Conservation (phyloP, 2,797 vertebrate species). For the Bryconaethiops microstoma region DNA sequence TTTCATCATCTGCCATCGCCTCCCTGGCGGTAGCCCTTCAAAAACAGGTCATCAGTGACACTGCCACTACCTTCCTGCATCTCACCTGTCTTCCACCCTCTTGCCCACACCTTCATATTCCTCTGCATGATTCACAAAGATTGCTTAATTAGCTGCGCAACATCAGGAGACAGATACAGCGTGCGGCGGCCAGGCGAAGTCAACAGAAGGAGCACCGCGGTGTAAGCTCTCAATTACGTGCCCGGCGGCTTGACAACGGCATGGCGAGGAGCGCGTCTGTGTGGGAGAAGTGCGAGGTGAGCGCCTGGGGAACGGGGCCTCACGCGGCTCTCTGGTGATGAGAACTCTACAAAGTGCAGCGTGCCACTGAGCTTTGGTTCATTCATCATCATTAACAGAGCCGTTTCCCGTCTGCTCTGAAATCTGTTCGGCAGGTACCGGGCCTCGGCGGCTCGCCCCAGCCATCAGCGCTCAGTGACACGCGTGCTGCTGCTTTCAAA, state of each 20-base stretch:
- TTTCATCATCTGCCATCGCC: constrained; percentile 16
- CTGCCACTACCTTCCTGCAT: neutral
- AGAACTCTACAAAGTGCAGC: constrained; percentile 39
- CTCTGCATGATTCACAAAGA: constrained; percentile 36
- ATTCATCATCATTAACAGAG: constrained; percentile 54
- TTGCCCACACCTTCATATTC: neutral
- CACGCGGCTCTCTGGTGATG: constrained; percentile 33
- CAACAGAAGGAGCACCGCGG: constrained; percentile 62
- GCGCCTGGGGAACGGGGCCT: constrained; percentile 10
- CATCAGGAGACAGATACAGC: neutral
- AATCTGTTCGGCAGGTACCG: constrained; percentile 32
- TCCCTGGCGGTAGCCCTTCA: neutral
- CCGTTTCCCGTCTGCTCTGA: constrained; percentile 47
- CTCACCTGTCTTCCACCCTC: neutral
- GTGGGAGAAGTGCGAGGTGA: constrained; percentile 13
- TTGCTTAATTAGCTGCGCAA: constrained; percentile 32
- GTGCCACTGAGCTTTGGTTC: constrained; percentile 34
- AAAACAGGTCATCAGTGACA: constrained; percentile 18
- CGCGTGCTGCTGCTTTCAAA: constrained; percentile 15
- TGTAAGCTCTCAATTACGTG: constrained; percentile 75
- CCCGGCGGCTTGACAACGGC: constrained; percentile 60
- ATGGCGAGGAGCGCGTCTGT: constrained; percentile 27
- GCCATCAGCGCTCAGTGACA: constrained; percentile 12
- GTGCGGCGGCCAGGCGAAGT: neutral
- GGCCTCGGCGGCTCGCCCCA: constrained; percentile 3